These are phyloP conservation scores for Sebastes taczanowskii DNA, from an alignment of 2,797 vertebrate genomes.

Conservation along the genomic window DNA sequence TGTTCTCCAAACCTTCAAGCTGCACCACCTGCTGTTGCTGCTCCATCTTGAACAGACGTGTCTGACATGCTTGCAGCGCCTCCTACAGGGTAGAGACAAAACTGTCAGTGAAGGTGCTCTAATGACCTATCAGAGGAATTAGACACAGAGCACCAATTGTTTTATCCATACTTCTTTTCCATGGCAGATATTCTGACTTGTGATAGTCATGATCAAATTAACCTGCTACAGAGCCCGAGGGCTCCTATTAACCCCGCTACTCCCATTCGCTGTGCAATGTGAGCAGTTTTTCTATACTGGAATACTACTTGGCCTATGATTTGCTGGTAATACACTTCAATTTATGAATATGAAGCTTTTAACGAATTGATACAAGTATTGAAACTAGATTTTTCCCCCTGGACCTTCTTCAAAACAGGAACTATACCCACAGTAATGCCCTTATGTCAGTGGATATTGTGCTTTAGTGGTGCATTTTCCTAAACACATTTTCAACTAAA, in stretches of 20 bases:
- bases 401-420: background rate
- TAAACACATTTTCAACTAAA: background rate
- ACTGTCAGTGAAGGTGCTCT: background rate
- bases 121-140: background rate
- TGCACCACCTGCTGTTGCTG: conserved; percentile 91
- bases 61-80: conserved; percentile 90
- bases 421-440: background rate
- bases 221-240: background rate
- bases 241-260: background rate
- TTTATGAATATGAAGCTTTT: background rate
- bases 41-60: conserved; percentile 91
- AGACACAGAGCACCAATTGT: background rate
- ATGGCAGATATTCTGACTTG: background rate
- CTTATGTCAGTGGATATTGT: background rate
- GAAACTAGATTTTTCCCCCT: background rate
- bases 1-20: conserved; percentile 86
- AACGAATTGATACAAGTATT: background rate
- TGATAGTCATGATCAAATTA: background rate
- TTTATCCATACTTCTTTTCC: background rate
- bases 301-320: background rate
- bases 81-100: conserved; percentile 79
- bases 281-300: background rate
- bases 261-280: background rate
- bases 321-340: background rate
- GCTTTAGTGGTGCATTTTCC: background rate